Base-by-base conservation (phyloP, 2,113 vertebrate genomes). In the Scopus umbretta region DNA sequence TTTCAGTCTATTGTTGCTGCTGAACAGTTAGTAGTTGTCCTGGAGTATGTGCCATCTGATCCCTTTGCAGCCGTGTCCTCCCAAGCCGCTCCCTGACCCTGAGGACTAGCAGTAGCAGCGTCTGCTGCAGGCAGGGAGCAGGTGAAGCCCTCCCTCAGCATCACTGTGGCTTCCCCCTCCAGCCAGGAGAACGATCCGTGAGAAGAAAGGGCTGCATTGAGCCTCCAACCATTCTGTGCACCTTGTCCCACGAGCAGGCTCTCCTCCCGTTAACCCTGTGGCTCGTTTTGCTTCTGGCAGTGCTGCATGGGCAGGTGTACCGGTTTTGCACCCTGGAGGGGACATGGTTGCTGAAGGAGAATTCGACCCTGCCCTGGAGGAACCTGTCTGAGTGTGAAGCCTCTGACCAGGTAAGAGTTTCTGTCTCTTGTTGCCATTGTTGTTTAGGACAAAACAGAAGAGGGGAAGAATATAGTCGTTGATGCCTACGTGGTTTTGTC, bases 271-370 rank as follows among this genome's bases (percentile, higher is more conserved):
- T 80, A 45, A 85, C 25, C 7, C 47, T 5, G 5, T 82, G 83
- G 38, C 61, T 21, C 1, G 1, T 66, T 85, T 93, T 86, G 53
- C 58, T 88, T 50, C 65, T 43, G 76, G 62, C 96, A 98, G 98
- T 98, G 90, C 88, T 92, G 7, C 98, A 98, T 7, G 98, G 98
- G 45, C 97, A 96, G 1, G 98, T 98, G 62, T 98, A 98, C 43
- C 98, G 98, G 13, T 98, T 98, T 95, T 98, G 98, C 91, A 98
- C 98, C 3, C 43, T 18, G 0, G 98, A 98, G 7, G 98, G 98
- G 27, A 98, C 97, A 0, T 98, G 98, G 98, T 92, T 98, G 50
- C 92, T 96, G 45, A 97, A 96, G 87, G 98, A 98, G 83, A 98
- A 98, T 79, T 98, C 98, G 0, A 98, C 97, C 38, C 34, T 95